These are phyloP conservation scores for Dendrolimus punctatus DNA, from an alignment of 1,140 invertebrate genomes.

Conservation along the genomic window DNA sequence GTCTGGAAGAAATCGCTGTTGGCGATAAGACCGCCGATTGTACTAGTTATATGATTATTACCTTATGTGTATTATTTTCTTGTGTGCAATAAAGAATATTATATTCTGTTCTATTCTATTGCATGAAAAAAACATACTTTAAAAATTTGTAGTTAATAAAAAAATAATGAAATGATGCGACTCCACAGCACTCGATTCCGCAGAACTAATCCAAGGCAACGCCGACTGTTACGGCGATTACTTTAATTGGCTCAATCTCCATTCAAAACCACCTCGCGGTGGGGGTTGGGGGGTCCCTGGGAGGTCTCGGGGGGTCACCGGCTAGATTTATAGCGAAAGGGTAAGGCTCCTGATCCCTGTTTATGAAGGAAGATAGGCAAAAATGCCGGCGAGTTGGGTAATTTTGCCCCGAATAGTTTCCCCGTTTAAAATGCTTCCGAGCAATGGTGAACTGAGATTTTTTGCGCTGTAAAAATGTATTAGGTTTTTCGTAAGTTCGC, in stretches of 20 bases:
- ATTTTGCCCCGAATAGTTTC: not conserved
- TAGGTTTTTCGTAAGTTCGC: no score
- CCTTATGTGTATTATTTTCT: no score
- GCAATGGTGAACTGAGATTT: no score
- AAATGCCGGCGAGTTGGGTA: constrained; percentile 26
- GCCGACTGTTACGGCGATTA: constrained; percentile 73
- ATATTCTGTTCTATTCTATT: no score
- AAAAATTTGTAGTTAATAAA: no score
- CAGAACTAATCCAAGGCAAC: constrained; percentile 71
- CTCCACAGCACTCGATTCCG: constrained; percentile 40
- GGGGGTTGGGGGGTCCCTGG: constrained; percentile 9
- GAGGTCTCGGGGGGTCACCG: constrained; percentile 21
- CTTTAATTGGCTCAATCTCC: constrained; percentile 74
- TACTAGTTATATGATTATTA: no score
- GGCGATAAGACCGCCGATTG: no score
- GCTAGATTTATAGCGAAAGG: constrained; percentile 65
- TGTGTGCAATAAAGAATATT: no score
- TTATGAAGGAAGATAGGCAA: constrained; percentile 66
- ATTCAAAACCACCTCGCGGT: constrained; percentile 70
- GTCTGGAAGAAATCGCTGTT: no score
- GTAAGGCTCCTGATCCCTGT: constrained; percentile 63
- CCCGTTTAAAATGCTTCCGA: not conserved
- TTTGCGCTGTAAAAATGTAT: no score
- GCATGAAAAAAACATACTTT: no score
- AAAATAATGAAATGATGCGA: constrained; percentile 10